Conservation (phyloP, 1,140 invertebrate genomes). For the Pteromalus puparum region DNA sequence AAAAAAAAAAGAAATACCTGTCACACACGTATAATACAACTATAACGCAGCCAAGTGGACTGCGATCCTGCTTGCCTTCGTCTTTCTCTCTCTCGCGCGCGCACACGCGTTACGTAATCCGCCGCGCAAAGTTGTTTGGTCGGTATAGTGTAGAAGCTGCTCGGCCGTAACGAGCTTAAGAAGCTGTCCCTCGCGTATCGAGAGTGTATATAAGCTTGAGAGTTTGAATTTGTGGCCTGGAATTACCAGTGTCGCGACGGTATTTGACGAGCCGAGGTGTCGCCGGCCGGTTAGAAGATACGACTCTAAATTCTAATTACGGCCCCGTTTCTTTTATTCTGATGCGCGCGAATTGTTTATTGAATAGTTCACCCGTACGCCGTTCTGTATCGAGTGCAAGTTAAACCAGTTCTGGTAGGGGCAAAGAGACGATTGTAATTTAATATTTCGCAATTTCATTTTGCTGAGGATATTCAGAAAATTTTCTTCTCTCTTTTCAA, state of each 20-base stretch:
- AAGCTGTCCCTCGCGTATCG: conserved; percentile 58
- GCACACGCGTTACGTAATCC: conserved; percentile 68
- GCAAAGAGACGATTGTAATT: neutral
- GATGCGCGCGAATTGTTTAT: neutral
- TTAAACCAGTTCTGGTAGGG: neutral
- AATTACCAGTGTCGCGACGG: neutral
- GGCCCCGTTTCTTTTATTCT: neutral
- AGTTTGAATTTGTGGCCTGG: conserved; percentile 3
- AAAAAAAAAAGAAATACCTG: conserved; percentile 59
- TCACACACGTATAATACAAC: conserved; percentile 55
- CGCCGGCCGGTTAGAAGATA: too few species aligned
- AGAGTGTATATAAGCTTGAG: neutral
- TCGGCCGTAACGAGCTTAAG: conserved; percentile 63
- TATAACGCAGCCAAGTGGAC: conserved; percentile 63
- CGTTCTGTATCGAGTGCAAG: too few species aligned
- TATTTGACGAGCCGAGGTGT: neutral
- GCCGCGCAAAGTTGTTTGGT: conserved; percentile 70
- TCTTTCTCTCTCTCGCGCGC: too few species aligned
- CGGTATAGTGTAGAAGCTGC: conserved; percentile 50
- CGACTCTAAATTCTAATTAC: conserved; percentile 25
- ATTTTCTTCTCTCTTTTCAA: too few species aligned
- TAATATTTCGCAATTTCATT: neutral
- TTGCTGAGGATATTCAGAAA: neutral
- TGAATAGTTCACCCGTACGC: neutral
- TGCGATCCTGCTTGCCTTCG: conserved; percentile 73